Evolutionary conservation across 1,140 invertebrate genomes (phyloP).

Genomic region (Tachypleus tridentatus): DNA sequence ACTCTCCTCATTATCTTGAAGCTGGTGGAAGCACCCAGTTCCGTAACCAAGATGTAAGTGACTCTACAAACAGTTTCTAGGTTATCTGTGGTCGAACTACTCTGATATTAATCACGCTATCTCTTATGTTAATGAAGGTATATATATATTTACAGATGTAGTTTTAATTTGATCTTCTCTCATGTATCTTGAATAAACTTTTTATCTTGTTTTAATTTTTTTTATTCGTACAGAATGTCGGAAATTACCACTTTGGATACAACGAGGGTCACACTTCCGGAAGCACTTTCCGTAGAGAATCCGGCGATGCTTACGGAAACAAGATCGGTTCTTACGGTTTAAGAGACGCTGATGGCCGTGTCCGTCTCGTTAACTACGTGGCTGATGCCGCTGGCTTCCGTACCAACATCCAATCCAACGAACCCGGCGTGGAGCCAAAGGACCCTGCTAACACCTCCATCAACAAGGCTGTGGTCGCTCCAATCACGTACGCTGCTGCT

Average conservation of each 20-base stretch:
- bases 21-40: slow-evolving; percentile 18
- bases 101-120: background rate
- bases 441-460: slow-evolving; percentile 19
- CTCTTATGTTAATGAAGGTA: background rate
- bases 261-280: slow-evolving; percentile 25
- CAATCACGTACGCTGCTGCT: background rate
- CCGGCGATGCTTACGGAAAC: slow-evolving; percentile 20
- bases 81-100: background rate
- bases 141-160: background rate
- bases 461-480: slow-evolving; percentile 12
- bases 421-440: slow-evolving; percentile 22
- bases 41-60: slow-evolving; percentile 17
- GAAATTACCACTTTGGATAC: slow-evolving; percentile 24
- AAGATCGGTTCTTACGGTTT: slow-evolving; percentile 25
- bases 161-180: no score
- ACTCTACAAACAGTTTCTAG: background rate
- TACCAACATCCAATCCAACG: slow-evolving; percentile 20
- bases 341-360: slow-evolving; percentile 23
- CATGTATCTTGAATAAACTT: no score
- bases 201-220: no score
- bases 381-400: slow-evolving; percentile 20
- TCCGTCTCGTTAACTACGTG: slow-evolving; percentile 26
- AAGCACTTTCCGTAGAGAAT: slow-evolving; percentile 25
- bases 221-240: background rate
- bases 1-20: background rate